Conservation (phyloP, 2,797 vertebrate genomes). For the Gymnothorax javanicus region DNA sequence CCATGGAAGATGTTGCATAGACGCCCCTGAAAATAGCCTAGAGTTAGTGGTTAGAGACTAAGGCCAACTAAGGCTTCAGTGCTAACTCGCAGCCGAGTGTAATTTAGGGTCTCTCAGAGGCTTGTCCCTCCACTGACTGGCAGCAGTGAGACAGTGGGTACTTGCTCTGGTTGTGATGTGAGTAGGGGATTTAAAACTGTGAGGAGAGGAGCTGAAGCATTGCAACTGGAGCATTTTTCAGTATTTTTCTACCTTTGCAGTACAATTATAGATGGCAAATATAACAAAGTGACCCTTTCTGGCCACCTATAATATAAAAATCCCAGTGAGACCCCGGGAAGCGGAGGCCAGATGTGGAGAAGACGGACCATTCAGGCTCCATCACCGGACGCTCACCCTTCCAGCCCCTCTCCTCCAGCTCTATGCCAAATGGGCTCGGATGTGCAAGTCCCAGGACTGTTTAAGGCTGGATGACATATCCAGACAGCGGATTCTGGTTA, state of each 20-base stretch:
- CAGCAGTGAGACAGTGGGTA: background rate
- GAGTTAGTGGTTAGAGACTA: background rate
- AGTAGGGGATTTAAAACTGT: too few relatives aligned
- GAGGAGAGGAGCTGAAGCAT: too few relatives aligned
- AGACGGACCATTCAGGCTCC: background rate
- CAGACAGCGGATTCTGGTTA: slow-evolving; percentile 30
- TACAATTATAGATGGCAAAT: too few relatives aligned
- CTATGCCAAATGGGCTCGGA: background rate
- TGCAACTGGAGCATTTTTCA: too few relatives aligned
- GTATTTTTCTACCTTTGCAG: too few relatives aligned
- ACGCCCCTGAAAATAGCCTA: background rate
- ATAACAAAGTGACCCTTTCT: too few relatives aligned
- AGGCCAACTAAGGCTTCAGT: slow-evolving; percentile 2
- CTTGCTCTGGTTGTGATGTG: background rate
- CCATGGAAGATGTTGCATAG: background rate
- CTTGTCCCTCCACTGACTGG: background rate
- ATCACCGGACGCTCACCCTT: background rate
- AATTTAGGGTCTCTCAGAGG: background rate
- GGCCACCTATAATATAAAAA: too few relatives aligned
- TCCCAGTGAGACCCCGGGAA: background rate
- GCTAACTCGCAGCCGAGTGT: background rate
- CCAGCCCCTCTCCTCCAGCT: background rate
- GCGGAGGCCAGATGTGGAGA: background rate
- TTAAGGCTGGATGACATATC: slow-evolving; percentile 30
- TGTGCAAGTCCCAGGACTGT: background rate